Percentiles rank a stretch among this genome's conserved stretches.
phyloP scores from a whole-genome alignment of 2,888 invertebrate genomes.

The Drosophila mettleri region DNA sequence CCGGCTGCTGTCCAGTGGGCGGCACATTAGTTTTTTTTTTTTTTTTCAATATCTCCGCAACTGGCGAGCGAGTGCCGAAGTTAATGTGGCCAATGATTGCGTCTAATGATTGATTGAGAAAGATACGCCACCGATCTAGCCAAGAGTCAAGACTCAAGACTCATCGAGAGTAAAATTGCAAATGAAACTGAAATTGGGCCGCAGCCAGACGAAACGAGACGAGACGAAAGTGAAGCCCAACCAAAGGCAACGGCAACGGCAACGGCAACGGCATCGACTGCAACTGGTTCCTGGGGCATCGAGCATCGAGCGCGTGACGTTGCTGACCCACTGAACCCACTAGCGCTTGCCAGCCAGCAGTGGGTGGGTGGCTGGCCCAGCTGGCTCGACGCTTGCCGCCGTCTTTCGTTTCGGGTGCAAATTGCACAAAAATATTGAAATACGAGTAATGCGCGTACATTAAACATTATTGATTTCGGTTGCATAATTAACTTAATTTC shows the following conservation, averaged over 20 bases:
- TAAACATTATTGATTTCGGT: slow-evolving; percentile 77
- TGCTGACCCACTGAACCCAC: slow-evolving; percentile 78
- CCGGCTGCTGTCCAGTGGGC: slow-evolving; percentile 67
- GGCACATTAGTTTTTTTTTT: slow-evolving; percentile 68
- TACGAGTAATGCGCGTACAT: slow-evolving; percentile 61
- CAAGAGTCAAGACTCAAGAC: slow-evolving; percentile 17
- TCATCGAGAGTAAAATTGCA: slow-evolving; percentile 68
- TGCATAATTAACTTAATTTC: slow-evolving; percentile 70
- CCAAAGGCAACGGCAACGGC: slow-evolving; percentile 22
- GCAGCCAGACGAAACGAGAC: not conserved
- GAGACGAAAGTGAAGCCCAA: slow-evolving; percentile 14
- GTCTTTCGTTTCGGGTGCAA: slow-evolving; percentile 64
- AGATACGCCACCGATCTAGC: slow-evolving; percentile 52
- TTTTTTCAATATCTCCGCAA: slow-evolving; percentile 69
- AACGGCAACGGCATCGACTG: slow-evolving; percentile 27
- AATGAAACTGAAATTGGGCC: slow-evolving; percentile 72
- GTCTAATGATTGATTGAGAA: slow-evolving; percentile 78
- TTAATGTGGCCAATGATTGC: slow-evolving; percentile 76
- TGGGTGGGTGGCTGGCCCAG: slow-evolving; percentile 56
- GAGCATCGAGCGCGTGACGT: slow-evolving; percentile 67
- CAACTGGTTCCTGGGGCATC: slow-evolving; percentile 62
- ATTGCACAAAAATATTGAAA: slow-evolving; percentile 68
- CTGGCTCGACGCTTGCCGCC: slow-evolving; percentile 24
- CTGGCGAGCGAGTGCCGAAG: slow-evolving; percentile 62
- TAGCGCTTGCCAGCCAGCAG: slow-evolving; percentile 35